A percentile compares a stretch with the other conserved stretches of the same genome.
phyloP scores from a whole-genome alignment of 2,797 vertebrate genomes.

The Sphaeramia orbicularis region DNA sequence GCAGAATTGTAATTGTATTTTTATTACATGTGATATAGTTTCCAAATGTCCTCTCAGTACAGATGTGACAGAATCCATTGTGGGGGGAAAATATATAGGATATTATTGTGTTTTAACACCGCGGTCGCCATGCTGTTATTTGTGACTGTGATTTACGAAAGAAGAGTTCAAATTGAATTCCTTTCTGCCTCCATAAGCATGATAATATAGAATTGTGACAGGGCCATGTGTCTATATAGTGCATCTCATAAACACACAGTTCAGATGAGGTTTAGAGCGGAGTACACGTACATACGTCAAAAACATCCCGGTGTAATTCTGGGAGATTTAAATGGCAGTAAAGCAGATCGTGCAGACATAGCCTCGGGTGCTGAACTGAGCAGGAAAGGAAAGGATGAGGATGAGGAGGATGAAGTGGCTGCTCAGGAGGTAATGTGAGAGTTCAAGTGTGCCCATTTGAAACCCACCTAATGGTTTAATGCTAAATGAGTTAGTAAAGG shows the following conservation, averaged over 20 bases:
- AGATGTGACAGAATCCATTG: conserved; percentile 60
- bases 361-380: conserved; percentile 35
- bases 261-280: conserved; percentile 13
- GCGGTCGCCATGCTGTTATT: conserved; percentile 13
- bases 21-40: conserved; percentile 39
- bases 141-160: conserved; percentile 29
- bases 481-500: background rate
- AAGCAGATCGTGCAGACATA: conserved; percentile 19
- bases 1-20: conserved; percentile 39
- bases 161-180: conserved; percentile 38
- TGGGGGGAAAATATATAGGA: conserved; percentile 26
- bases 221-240: conserved; percentile 27
- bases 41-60: conserved; percentile 18
- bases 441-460: conserved; percentile 28
- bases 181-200: conserved; percentile 29
- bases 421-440: conserved; percentile 21
- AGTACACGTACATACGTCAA: conserved; percentile 31
- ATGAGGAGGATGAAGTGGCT: conserved; percentile 30
- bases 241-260: conserved; percentile 20
- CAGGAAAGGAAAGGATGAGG: conserved; percentile 5
- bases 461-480: conserved; percentile 24
- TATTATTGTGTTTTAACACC: conserved; percentile 33
- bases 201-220: conserved; percentile 22
- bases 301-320: conserved; percentile 8
- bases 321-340: conserved; percentile 26